Conservation (phyloP, 2,888 invertebrate genomes). For the Julus scandinavius region DNA sequence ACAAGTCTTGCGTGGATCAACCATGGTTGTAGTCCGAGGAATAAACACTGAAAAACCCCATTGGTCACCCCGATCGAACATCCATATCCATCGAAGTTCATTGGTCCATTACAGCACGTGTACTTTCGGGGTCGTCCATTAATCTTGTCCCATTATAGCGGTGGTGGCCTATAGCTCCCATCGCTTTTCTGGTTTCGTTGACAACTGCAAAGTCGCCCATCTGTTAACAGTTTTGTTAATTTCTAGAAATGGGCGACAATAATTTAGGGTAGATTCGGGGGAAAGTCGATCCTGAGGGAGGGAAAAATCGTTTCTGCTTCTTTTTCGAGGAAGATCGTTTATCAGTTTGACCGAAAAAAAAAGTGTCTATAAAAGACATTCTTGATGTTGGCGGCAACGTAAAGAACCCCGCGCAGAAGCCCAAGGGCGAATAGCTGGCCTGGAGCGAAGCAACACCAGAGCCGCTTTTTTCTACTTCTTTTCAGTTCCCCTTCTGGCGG, state of each 20-base stretch:
- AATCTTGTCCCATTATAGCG: not conserved
- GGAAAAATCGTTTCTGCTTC: not conserved
- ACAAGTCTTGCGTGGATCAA: too few species aligned
- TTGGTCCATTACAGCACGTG: not conserved
- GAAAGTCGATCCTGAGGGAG: not conserved
- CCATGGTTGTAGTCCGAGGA: too few species aligned
- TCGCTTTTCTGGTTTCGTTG: too few species aligned
- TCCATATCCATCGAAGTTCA: not conserved
- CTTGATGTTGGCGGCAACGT: constrained; percentile 25
- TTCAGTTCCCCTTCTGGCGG: constrained; percentile 31
- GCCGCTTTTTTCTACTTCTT: constrained; percentile 21
- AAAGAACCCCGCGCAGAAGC: constrained; percentile 10
- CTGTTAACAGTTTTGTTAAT: not conserved
- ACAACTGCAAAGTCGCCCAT: not conserved
- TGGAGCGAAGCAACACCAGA: constrained; percentile 28
- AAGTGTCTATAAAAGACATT: constrained; percentile 26
- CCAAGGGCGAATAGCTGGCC: constrained; percentile 39
- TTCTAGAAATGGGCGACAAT: not conserved
- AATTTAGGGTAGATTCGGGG: not conserved
- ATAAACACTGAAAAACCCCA: too few species aligned
- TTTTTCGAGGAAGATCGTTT: constrained; percentile 7
- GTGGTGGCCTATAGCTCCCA: not conserved
- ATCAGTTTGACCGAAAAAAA: not conserved
- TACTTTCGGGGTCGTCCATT: not conserved
- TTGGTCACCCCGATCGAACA: not conserved